Evolutionary conservation across 1,140 invertebrate species (phyloP).

Genomic region (Littorina saxatilis): DNA sequence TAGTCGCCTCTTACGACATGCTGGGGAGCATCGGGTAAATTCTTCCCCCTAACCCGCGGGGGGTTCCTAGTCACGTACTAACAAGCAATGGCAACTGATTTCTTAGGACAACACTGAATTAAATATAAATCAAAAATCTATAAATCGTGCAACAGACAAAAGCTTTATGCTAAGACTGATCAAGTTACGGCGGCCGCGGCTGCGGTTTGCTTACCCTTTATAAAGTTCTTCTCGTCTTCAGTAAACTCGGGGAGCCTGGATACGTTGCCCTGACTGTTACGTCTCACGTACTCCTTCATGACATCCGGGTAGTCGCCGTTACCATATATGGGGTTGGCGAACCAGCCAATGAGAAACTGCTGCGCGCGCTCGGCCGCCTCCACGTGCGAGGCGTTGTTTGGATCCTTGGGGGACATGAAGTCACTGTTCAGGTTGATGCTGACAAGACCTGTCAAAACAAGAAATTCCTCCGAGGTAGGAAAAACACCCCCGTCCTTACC

Average conservation of each 20-base stretch:
- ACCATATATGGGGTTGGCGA: constrained; percentile 67
- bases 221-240: constrained; percentile 18
- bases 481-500: no score
- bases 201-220: constrained; percentile 32
- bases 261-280: constrained; percentile 45
- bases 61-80: no score
- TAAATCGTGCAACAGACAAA: no score
- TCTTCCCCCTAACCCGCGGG: no score
- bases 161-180: no score
- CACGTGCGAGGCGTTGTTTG: constrained; percentile 46
- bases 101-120: no score
- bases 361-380: constrained; percentile 56
- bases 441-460: constrained; percentile 30
- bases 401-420: constrained; percentile 56
- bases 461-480: no score
- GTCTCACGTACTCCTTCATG: constrained; percentile 52
- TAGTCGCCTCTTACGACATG: no score
- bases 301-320: constrained; percentile 72
- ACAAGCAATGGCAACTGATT: no score
- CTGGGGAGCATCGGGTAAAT: no score
- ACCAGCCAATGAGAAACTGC: constrained; percentile 69
- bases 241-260: constrained; percentile 44
- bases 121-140: no score
- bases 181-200: no score
- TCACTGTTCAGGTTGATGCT: constrained; percentile 50